phyloP scores from a whole-genome alignment of 2,888 invertebrate genomes.

The Pristionchus mayeri region DNA sequence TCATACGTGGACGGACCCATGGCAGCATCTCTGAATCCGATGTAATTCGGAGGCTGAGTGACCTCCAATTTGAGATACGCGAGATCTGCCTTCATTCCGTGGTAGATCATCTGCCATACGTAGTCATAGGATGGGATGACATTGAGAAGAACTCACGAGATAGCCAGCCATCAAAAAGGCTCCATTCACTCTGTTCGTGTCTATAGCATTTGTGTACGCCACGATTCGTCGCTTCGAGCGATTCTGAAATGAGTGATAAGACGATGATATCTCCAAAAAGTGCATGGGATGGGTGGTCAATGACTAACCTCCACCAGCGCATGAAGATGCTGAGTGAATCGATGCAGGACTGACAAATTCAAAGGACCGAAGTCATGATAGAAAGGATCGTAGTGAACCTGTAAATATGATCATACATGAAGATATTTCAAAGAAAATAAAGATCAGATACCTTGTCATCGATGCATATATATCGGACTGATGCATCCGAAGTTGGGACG shows the following conservation, averaged over 20 bases:
- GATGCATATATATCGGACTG: constrained; percentile 58
- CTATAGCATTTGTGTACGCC: constrained; percentile 57
- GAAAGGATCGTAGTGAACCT: constrained; percentile 79
- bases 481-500: constrained; percentile 51
- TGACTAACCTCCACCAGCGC: constrained; percentile 78
- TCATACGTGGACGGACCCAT: constrained; percentile 90
- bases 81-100: constrained; percentile 88
- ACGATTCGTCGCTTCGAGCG: constrained; percentile 60
- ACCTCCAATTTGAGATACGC: constrained; percentile 80
- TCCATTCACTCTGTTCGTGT: constrained; percentile 88
- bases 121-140: background rate
- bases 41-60: constrained; percentile 64
- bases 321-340: constrained; percentile 84
- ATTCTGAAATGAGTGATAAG: constrained; percentile 76
- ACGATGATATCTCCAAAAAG: constrained; percentile 44
- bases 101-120: constrained; percentile 86
- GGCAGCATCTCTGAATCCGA: constrained; percentile 88
- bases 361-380: constrained; percentile 97
- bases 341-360: constrained; percentile 93
- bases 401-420: constrained; percentile 84
- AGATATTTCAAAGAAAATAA: constrained; percentile 65
- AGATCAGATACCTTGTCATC: constrained; percentile 53
- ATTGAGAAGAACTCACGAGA: constrained; percentile 83
- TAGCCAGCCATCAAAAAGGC: constrained; percentile 94
- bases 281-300: constrained; percentile 85